Evolutionary conservation across 2,888 invertebrate species (phyloP).

Genomic region (Pterostichus madidus): DNA sequence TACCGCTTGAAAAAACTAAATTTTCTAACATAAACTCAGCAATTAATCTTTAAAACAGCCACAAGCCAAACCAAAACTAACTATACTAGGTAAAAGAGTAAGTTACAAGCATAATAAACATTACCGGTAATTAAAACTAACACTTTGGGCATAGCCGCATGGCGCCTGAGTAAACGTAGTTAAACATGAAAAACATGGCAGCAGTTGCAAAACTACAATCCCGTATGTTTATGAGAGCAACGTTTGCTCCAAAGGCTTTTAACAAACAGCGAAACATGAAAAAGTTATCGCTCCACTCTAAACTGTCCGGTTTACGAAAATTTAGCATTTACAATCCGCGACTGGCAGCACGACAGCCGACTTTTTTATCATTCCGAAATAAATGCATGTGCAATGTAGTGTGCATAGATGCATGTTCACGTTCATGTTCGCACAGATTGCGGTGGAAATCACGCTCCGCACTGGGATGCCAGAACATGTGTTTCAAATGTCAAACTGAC

Average conservation of each 20-base stretch:
- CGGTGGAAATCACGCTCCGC: constrained; percentile 47
- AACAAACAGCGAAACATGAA: constrained; percentile 62
- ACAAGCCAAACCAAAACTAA: neutral
- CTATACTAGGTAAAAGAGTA: constrained; percentile 9
- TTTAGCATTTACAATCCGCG: constrained; percentile 54
- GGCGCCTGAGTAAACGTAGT: constrained; percentile 30
- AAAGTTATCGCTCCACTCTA: constrained; percentile 58
- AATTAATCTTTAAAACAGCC: neutral
- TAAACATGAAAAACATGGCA: constrained; percentile 27
- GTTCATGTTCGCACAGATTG: constrained; percentile 33
- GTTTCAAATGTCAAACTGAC: constrained; percentile 60
- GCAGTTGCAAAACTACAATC: constrained; percentile 35
- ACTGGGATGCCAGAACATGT: constrained; percentile 52
- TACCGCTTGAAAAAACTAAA: neutral
- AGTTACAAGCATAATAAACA: constrained; percentile 39
- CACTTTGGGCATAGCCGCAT: neutral
- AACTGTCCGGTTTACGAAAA: constrained; percentile 58
- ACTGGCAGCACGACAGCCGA: constrained; percentile 23
- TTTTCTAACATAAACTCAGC: neutral
- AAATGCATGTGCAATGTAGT: constrained; percentile 57
- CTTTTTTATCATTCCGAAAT: constrained; percentile 57
- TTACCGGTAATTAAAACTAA: constrained; percentile 50
- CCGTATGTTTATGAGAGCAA: constrained; percentile 36
- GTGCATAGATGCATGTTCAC: constrained; percentile 63
- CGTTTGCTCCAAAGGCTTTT: constrained; percentile 32